Base-by-base conservation (phyloP, 2,888 invertebrate species). In the Eristalinus sepulchralis region DNA sequence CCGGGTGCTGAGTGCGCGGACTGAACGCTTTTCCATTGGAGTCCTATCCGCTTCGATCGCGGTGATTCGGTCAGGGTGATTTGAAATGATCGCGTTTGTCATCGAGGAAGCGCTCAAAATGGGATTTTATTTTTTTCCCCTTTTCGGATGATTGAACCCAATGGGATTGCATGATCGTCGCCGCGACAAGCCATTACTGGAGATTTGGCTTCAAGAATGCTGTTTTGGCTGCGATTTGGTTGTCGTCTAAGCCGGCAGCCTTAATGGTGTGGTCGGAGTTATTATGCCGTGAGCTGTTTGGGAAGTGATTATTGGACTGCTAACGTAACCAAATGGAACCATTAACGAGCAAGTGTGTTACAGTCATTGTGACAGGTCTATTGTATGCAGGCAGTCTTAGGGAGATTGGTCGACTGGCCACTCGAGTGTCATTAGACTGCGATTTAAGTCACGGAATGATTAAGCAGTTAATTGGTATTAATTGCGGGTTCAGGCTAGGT, bases 61-160 rank as follows among this genome's bases (percentile, higher is more conserved):
- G 11, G 17, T 34, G 63, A 55, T 36, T 73, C 63, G 27, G 63
- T 53, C 34, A 55, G 63, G 63, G 17, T 6, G 33, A 55, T 73
- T 73, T 27, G 13, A 73, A 63, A 62, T 33, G 53, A 53, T 63
- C 17, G 36, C 60, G 11, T 57, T 34, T 33, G 31, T 39, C 13
- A 53, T 72, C 47, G 47, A 22, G 72, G 62, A 63, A 24, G 72
- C 53, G 17, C 34, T 24, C 5, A 34, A 63, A 73, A 73, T 64
- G 34, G 31, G 20, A n/a, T 55, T 63, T 72, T 63, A 10, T 13
- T 34, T 68, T 22, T 34, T 68, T 68, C 5, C 20, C n/a, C 34
- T 55, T 17, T 24, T n/a, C 31, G 20, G 31, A 62, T 55, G 63
- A 53, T 11, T n/a, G 72, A 31, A 31, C 47, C 24, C 60, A 47